These are phyloP conservation scores for Camponotus vicinus DNA, from an alignment of 1,140 invertebrate species.

Conservation along the genomic window DNA sequence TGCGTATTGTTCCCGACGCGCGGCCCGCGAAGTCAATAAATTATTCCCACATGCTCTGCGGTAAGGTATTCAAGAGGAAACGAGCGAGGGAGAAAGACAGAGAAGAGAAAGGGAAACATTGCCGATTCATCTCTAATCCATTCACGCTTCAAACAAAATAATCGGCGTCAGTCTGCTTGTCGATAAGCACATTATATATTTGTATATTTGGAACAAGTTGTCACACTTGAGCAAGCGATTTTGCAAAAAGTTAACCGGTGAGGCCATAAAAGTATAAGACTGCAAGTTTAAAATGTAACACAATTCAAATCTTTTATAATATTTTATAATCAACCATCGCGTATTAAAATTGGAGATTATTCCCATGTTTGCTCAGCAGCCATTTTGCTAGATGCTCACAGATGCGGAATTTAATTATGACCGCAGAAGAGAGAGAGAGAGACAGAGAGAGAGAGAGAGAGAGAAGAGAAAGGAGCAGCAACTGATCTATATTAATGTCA, in stretches of 20 bases:
- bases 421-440: not conserved
- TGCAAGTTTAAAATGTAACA: not conserved
- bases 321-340: constrained; percentile 16
- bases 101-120: not conserved
- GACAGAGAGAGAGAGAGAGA: not conserved
- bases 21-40: constrained; percentile 17
- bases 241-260: not conserved
- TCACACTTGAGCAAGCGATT: not conserved
- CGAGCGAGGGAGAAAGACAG: no score
- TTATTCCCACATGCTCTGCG: not conserved
- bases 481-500: constrained; percentile 32
- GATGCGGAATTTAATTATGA: constrained; percentile 48
- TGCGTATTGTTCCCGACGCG: constrained; percentile 37
- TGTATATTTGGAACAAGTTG: not conserved
- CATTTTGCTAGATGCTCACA: not conserved
- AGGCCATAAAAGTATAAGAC: not conserved
- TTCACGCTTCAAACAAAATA: not conserved
- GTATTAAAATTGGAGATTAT: constrained; percentile 62
- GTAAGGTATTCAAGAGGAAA: not conserved
- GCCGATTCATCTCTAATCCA: not conserved
- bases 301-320: constrained; percentile 35
- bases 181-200: no score
- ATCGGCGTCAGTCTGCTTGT: constrained; percentile 8
- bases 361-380: constrained; percentile 35
- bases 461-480: no score